phyloP scores from a whole-genome alignment of 2,797 vertebrate species.

The Rhinichthys osculus region DNA sequence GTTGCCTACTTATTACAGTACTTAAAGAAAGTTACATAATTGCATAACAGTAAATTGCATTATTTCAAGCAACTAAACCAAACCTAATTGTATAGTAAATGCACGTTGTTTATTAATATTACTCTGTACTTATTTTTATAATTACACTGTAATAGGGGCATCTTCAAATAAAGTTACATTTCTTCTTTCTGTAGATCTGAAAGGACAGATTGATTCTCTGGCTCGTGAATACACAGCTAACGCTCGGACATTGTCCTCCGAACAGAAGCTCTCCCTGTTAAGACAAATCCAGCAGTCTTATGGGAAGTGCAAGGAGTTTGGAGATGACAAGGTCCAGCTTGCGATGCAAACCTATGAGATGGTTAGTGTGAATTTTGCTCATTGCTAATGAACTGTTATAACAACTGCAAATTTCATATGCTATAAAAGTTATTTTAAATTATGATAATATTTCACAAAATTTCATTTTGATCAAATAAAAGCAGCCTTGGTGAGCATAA shows the following conservation, averaged over 20 bases:
- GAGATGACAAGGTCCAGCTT: constrained; percentile 91
- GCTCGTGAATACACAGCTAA: constrained; percentile 87
- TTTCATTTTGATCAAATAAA: not conserved
- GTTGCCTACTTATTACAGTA: not conserved
- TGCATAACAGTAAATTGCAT: not conserved
- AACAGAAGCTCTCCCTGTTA: constrained; percentile 86
- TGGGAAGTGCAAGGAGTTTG: constrained; percentile 89
- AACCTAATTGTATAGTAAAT: not conserved
- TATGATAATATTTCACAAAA: not conserved
- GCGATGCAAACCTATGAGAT: constrained; percentile 94
- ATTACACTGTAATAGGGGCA: not conserved
- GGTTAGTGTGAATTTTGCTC: constrained; percentile 73
- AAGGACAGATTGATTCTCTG: constrained; percentile 87
- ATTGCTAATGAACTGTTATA: not conserved
- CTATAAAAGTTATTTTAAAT: not conserved
- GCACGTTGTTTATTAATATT: not conserved
- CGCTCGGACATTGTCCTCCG: constrained; percentile 82
- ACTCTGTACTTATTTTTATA: not conserved
- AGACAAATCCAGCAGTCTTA: constrained; percentile 90
- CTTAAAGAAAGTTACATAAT: too few species aligned
- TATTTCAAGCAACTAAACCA: not conserved
- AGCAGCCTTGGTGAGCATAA: not conserved
- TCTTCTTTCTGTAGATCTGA: constrained; percentile 80
- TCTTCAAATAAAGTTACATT: not conserved
- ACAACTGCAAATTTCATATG: not conserved